A percentile compares a stretch with the other conserved stretches of the same genome.
Evolutionary conservation across 2,113 vertebrate genomes (phyloP).

Genomic region (Crotalus viridis): DNA sequence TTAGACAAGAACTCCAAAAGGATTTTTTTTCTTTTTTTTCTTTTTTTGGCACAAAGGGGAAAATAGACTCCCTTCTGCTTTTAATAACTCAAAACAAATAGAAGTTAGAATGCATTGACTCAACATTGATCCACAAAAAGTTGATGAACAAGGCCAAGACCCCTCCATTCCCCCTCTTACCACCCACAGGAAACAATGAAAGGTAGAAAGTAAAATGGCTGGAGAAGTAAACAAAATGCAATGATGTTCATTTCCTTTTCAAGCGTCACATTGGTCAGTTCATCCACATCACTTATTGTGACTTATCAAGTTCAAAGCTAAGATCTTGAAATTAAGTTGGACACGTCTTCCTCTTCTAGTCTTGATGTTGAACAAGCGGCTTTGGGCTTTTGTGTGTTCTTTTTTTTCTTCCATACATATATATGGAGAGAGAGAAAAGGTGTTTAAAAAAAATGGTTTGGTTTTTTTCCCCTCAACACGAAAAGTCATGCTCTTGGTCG

Average conservation of each 20-base stretch:
- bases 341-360: conserved; percentile 48
- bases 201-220: conserved; percentile 35
- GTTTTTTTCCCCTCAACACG: conserved; percentile 53
- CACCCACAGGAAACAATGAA: conserved; percentile 38
- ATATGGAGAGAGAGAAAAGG: conserved; percentile 17
- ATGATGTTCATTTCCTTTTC: conserved; percentile 41
- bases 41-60: conserved; percentile 49
- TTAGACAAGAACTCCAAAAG: conserved; percentile 53
- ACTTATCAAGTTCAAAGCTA: conserved; percentile 38
- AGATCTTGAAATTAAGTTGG: conserved; percentile 44
- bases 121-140: conserved; percentile 44
- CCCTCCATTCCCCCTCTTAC: conserved; percentile 23
- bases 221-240: conserved; percentile 40
- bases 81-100: conserved; percentile 63
- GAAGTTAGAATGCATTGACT: conserved; percentile 59
- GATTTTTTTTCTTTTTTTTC: conserved; percentile 28
- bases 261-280: conserved; percentile 52
- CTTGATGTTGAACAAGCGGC: conserved; percentile 44
- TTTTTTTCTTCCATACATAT: conserved; percentile 18
- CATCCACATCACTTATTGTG: conserved; percentile 39
- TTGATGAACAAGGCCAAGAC: conserved; percentile 35
- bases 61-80: conserved; percentile 48
- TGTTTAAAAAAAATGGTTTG: conserved; percentile 6
- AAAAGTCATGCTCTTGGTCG: conserved; percentile 58
- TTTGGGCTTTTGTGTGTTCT: conserved; percentile 37